These are phyloP conservation scores for Drosophila vallismaia DNA, from an alignment of 2,888 invertebrate genomes.

Conservation along the genomic window DNA sequence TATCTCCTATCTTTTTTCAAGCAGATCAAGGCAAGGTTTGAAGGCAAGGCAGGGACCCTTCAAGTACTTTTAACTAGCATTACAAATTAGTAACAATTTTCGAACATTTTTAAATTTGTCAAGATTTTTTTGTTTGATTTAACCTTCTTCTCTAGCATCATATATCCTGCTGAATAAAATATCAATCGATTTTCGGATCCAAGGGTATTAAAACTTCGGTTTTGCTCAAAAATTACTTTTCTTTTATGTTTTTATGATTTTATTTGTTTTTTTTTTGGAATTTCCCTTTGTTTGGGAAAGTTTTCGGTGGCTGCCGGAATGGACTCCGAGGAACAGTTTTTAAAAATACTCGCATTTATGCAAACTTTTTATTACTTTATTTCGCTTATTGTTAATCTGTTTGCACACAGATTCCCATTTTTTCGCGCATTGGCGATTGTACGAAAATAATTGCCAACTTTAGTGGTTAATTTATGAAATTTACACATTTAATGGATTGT, in stretches of 20 bases:
- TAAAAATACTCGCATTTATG: conserved; percentile 36
- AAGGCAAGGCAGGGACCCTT: no score
- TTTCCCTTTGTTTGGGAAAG: conserved; percentile 11
- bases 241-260: conserved; percentile 31
- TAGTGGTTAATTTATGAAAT: conserved; percentile 75
- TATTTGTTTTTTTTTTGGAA: conserved; percentile 9
- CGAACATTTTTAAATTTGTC: no score
- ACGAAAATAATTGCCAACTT: conserved; percentile 68
- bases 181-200: neutral
- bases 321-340: conserved; percentile 41
- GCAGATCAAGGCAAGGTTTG: no score
- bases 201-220: neutral
- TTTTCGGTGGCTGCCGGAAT: conserved; percentile 19
- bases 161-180: no score
- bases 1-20: no score
- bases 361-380: conserved; percentile 41
- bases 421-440: conserved; percentile 51
- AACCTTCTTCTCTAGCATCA: no score
- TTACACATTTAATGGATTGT: conserved; percentile 62
- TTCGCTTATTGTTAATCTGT: conserved; percentile 42
- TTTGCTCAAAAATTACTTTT: neutral
- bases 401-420: conserved; percentile 25
- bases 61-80: no score
- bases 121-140: no score
- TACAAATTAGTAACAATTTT: no score